Evolutionary conservation across 1,140 invertebrate genomes (phyloP).

Genomic region (Asobara japonica): DNA sequence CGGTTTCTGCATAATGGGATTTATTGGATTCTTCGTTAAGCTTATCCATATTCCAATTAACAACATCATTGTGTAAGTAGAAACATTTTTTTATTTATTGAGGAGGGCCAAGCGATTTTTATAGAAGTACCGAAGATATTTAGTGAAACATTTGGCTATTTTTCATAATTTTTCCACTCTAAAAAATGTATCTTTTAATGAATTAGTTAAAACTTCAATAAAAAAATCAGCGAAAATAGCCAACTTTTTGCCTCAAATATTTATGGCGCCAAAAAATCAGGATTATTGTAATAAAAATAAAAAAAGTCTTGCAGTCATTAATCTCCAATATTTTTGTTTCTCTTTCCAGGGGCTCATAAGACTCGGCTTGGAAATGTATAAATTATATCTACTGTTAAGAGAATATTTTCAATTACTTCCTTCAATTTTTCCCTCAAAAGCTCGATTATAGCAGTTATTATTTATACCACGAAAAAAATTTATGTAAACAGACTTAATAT

Average conservation of each 20-base stretch:
- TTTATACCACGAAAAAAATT: conserved; percentile 31
- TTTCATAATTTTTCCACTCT: background rate
- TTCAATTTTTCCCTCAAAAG: background rate
- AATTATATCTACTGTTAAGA: conserved; percentile 48
- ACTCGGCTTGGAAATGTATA: background rate
- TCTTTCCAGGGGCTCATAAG: conserved; percentile 58
- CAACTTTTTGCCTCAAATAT: background rate
- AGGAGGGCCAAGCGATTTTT: background rate
- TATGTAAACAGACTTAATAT: conserved; percentile 53
- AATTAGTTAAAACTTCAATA: no score
- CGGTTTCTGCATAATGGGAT: conserved; percentile 99
- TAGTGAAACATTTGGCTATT: background rate
- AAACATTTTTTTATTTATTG: background rate
- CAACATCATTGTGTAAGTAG: conserved; percentile 95
- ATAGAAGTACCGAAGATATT: background rate
- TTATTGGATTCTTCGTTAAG: conserved; percentile 99
- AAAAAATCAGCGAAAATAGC: background rate
- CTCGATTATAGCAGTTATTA: conserved; percentile 9
- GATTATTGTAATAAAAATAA: no score
- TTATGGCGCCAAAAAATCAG: no score
- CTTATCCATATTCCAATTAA: conserved; percentile 99
- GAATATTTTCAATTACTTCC: conserved; percentile 31
- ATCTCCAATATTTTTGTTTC: conserved; percentile 11
- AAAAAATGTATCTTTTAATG: background rate
- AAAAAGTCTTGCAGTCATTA: background rate